Base-by-base conservation (phyloP, 2,888 invertebrate species). In the Ligdia adustata region DNA sequence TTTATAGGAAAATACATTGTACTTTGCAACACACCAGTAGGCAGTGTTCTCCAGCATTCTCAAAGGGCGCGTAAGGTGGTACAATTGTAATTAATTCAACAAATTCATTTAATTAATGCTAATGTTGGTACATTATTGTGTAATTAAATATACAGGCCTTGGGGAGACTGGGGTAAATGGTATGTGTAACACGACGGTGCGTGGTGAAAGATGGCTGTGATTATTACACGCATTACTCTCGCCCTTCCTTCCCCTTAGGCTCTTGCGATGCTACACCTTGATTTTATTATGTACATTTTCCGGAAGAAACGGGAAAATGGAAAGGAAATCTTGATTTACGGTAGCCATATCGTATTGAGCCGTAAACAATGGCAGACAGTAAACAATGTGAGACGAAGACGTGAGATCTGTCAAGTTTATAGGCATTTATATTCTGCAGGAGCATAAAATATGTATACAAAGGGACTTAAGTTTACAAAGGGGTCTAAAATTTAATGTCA, bases 221-320 rank as follows among this genome's bases (percentile, higher is more conserved):
- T 84, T 82, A 88, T 84, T 82, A 73, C 82, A 75, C 75, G 75
- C 80, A 82, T 86, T 84, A 81, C 49, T 60, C 52, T 43, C 54
- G 39, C 75, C 77, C 75, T 55, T 69, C 64, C 69, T 61, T 58
- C 65, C 64, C 65, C 63, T 62, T 54, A 59, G 44, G 34, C 34
- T 29, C 42, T 49, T 53, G 54, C 52, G 55, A 49, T 56, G 55
- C 57, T 58, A 56, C 65, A 70, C 66, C 74, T 76, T 74, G 72
- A 72, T 74, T 76, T 71, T 67, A 60, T 66, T 69, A 57, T 43
- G 41, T 33, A 43, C 48, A 33, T 38, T 42, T 49, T 39, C 38
- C 33, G 14, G 22, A 39, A 43, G 42, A 32, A 35, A 33, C 32
- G 22, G 26, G 32, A 32, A 33, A 48, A 37, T 42, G 27, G 37